Percentiles rank a stretch among this genome's conserved stretches.
phyloP scores from a whole-genome alignment of 2,888 invertebrate genomes.

The Atethmia centrago region DNA sequence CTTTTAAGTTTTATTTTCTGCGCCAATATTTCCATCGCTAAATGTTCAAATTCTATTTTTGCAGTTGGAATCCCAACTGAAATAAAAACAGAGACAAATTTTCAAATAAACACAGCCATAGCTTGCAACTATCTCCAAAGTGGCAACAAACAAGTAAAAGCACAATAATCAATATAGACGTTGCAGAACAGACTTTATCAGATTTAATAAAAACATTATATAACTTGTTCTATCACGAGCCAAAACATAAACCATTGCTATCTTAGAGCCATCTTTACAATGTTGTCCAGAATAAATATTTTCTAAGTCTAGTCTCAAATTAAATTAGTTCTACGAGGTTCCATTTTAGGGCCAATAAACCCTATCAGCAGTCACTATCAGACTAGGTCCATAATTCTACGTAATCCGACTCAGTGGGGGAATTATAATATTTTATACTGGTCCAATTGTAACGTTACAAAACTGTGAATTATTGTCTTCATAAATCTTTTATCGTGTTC shows the following conservation, averaged over 20 bases:
- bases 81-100: constrained; percentile 5
- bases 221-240: constrained; percentile 42
- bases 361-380: constrained; percentile 54
- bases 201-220: constrained; percentile 52
- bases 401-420: constrained; percentile 54
- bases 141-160: constrained; percentile 19
- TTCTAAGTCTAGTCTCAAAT: constrained; percentile 50
- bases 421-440: constrained; percentile 59
- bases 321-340: constrained; percentile 58
- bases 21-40: not conserved
- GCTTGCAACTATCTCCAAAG: constrained; percentile 2
- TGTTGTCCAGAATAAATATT: constrained; percentile 44
- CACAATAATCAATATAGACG: constrained; percentile 48
- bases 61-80: not conserved
- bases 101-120: constrained; percentile 13
- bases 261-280: constrained; percentile 54
- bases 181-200: constrained; percentile 39
- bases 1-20: not conserved
- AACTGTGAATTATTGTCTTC: constrained; percentile 67
- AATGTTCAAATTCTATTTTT: not conserved
- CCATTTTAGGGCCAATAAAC: constrained; percentile 59
- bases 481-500: constrained; percentile 67
- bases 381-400: constrained; percentile 48
- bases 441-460: constrained; percentile 67
- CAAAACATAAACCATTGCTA: constrained; percentile 53